Conservation (phyloP, 2,113 vertebrate species). For the Syrrhaptes paradoxus region DNA sequence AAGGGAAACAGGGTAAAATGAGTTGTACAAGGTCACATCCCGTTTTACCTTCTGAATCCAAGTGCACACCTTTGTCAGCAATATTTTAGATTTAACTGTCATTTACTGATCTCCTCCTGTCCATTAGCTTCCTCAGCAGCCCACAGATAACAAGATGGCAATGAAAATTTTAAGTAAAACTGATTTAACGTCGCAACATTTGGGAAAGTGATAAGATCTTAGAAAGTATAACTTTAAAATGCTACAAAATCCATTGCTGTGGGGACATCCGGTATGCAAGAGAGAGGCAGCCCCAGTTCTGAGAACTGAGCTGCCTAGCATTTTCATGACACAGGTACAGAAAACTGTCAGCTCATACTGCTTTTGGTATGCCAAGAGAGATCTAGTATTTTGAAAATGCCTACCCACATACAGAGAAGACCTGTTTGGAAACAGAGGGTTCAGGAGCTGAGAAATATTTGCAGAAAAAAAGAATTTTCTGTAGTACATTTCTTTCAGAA, state of each 20-base stretch:
- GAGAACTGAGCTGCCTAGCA: neutral
- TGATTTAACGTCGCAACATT: neutral
- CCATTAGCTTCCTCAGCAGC: neutral
- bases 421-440: neutral
- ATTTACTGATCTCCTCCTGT: neutral
- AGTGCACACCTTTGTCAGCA: neutral
- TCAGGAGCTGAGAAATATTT: neutral
- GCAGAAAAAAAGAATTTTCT: neutral
- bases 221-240: neutral
- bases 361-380: neutral
- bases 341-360: neutral
- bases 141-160: neutral
- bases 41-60: neutral
- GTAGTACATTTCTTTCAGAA: neutral
- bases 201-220: neutral
- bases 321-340: neutral
- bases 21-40: neutral
- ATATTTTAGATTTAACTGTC: neutral
- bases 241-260: neutral
- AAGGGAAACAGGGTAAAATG: neutral
- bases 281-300: neutral
- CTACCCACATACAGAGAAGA: neutral
- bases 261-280: neutral
- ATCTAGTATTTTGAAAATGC: neutral
- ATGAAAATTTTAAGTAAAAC: neutral